phyloP scores from a whole-genome alignment of 30 jellyfish, hydroid and myxozoan genomes.

The Catostylus mosaicus region DNA sequence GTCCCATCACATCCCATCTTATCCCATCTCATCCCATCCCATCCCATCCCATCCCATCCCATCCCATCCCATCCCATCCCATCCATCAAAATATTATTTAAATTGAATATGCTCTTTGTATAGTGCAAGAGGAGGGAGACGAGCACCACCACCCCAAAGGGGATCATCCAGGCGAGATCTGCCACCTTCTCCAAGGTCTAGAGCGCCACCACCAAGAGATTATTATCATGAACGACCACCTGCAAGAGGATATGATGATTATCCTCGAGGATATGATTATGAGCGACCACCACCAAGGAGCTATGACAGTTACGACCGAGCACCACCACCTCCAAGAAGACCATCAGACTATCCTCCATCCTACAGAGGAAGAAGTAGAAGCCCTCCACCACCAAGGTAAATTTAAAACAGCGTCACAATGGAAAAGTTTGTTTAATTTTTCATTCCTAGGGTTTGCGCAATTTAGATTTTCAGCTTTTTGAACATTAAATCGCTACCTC shows the following conservation, averaged over 20 bases:
- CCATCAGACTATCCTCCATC: slow-evolving; percentile 43
- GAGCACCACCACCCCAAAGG: slow-evolving; percentile 57
- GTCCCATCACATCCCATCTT: no score
- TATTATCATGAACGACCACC: slow-evolving; percentile 52
- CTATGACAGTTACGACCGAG: slow-evolving; percentile 61
- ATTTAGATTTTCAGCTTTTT: no score
- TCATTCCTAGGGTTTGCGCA: no score
- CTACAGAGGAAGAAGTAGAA: slow-evolving; percentile 60
- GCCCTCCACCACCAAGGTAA: slow-evolving; percentile 69
- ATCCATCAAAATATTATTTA: no score
- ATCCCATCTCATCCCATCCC: no score
- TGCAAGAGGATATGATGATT: slow-evolving; percentile 47
- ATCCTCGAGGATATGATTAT: slow-evolving; percentile 62
- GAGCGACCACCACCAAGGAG: slow-evolving; percentile 83
- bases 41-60: no score
- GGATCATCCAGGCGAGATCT: slow-evolving; percentile 45
- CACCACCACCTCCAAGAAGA: slow-evolving; percentile 58
- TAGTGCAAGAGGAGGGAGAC: slow-evolving; percentile 75
- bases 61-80: no score
- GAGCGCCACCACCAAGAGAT: slow-evolving; percentile 74
- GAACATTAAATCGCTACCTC: no score
- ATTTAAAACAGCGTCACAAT: background rate
- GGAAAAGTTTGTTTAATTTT: background rate
- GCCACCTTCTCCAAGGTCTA: slow-evolving; percentile 58
- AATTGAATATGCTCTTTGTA: no score